These are phyloP conservation scores for Pristionchus exspectatus DNA, from an alignment of 2,888 invertebrate species.

Conservation along the genomic window DNA sequence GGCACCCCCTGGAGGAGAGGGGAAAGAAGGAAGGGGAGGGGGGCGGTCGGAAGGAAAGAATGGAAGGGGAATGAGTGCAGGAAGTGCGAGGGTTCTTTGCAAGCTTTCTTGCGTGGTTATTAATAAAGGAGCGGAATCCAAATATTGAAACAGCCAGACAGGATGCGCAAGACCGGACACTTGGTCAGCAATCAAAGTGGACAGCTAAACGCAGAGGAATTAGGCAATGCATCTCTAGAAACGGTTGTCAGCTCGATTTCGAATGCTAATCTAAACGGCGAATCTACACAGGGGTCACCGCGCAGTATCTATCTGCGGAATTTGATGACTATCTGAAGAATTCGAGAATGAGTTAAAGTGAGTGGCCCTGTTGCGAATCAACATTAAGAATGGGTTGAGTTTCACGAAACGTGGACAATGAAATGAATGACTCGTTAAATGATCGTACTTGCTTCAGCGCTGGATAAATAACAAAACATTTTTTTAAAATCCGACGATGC, in stretches of 20 bases:
- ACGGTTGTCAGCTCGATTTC: neutral
- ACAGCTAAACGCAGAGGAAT: neutral
- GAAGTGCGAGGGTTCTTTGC: neutral
- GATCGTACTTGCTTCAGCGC: too few species aligned
- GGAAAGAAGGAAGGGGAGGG: neutral
- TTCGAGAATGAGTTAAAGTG: neutral
- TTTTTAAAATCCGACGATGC: too few species aligned
- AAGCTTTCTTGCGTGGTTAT: neutral
- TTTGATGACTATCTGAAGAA: neutral
- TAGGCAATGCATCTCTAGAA: neutral
- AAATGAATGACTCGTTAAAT: too few species aligned
- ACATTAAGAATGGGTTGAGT: too few species aligned
- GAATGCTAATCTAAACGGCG: neutral
- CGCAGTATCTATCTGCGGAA: neutral
- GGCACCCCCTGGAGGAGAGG: conserved; percentile 15
- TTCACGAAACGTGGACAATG: too few species aligned
- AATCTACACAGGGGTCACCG: conserved; percentile 26
- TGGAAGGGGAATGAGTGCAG: neutral
- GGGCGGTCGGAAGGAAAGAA: conserved; percentile 2
- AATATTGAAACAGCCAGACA: neutral
- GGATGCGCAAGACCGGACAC: neutral
- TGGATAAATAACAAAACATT: too few species aligned
- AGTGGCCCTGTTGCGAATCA: neutral
- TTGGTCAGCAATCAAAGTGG: neutral
- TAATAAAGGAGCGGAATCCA: neutral